Evolutionary conservation across 2,113 vertebrate species (phyloP).

Genomic region (Rhinoderma darwinii): DNA sequence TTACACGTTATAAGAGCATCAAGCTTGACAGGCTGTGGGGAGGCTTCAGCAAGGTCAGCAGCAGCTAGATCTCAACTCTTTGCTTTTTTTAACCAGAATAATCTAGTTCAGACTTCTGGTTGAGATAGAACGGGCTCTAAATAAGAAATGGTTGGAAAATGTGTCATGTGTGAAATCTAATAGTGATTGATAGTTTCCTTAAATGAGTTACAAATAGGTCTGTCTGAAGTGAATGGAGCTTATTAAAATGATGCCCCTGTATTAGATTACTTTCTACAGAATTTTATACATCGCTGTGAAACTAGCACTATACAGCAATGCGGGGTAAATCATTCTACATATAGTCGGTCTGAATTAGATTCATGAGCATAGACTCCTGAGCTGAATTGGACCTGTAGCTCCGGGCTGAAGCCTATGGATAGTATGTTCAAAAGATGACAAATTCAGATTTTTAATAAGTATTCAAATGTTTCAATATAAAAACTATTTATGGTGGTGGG

Average conservation of each 20-base stretch:
- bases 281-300: not conserved
- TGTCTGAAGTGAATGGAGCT: slow-evolving; percentile 6
- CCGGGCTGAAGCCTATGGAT: not conserved
- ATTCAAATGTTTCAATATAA: not conserved
- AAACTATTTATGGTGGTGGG: too few relatives aligned
- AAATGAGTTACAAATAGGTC: slow-evolving; percentile 43
- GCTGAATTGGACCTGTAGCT: not conserved
- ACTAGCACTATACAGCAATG: not conserved
- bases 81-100: slow-evolving; percentile 46
- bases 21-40: slow-evolving; percentile 52
- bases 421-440: not conserved
- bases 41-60: slow-evolving; percentile 45
- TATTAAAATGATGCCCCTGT: slow-evolving; percentile 39
- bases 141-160: slow-evolving; percentile 45
- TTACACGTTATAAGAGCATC: slow-evolving; percentile 57
- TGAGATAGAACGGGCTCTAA: slow-evolving; percentile 39
- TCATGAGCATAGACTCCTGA: not conserved
- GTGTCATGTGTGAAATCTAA: slow-evolving; percentile 49
- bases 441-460: not conserved
- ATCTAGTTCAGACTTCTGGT: slow-evolving; percentile 40
- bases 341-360: not conserved
- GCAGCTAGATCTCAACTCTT: not conserved
- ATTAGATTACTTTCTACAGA: slow-evolving; percentile 23
- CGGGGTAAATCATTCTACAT: not conserved
- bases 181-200: slow-evolving; percentile 48